Base-by-base conservation (phyloP, 2,888 invertebrate species). In the Volucella bombylans region DNA sequence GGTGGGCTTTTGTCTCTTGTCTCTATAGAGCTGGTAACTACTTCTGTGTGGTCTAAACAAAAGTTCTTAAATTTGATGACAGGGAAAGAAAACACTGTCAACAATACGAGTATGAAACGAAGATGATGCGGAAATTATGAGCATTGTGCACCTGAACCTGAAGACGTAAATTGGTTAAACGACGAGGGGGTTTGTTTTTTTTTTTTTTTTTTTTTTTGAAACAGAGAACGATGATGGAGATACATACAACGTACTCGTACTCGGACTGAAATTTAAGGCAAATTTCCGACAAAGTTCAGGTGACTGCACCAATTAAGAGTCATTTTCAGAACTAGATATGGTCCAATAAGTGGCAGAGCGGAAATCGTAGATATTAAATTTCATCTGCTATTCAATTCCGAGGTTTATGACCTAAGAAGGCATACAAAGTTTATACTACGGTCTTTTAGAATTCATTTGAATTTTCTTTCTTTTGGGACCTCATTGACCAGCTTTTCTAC, bases 1-100 rank as follows among this genome's bases (percentile, higher is more conserved):
- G 82, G 57, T 79, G 76, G 81, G 81, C 85, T 72, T 80, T 77
- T 77, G 85, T 85, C 80, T 76, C 4, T 23, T 23, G 2, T 23
- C 31, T 31, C 31, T 31, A 31, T 31, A 6, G 31, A 31, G 6
- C 31, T 31, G 31, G 71, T 14, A 39, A 52, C 55, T 49, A 47
- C 38, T 52, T 76, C 72, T 77, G 77, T 85, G 85, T 81, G 85
- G 85, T 85, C 85, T 68, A 67, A 68, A 77, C 47, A 72, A 80
- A 76, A 39, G 10, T 59, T 69, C 55, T 72, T 67, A 9, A 68
- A 52, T 69, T 76, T 76, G 80, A 81, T 81, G 76, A 81, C 76
- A 76, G 74, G 76, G 76, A 81, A 81, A 47, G 72, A 85, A 85
- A 81, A 72, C 76, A 77, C 43, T 64, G 61, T 67, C 59, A 76